Percentiles rank a stretch among this genome's conserved stretches.
phyloP scores from a whole-genome alignment of 2,797 vertebrate genomes.

The Chloroceryle amazona region DNA sequence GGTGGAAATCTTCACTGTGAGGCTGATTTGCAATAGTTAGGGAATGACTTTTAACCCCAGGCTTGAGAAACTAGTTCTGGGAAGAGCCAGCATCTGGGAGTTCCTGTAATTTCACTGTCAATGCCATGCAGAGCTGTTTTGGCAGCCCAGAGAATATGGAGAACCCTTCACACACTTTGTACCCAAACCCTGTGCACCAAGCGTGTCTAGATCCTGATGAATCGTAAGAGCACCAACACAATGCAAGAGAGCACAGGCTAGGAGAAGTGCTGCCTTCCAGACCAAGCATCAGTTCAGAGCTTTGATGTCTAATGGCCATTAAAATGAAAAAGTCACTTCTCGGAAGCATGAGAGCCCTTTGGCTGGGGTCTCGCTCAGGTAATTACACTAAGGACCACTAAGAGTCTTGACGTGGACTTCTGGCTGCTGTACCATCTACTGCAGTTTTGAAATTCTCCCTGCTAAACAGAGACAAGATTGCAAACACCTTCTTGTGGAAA shows the following conservation, averaged over 20 bases:
- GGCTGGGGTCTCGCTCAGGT: background rate
- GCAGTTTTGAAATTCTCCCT: background rate
- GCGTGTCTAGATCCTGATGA: background rate
- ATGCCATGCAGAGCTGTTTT: background rate
- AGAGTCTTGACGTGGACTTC: background rate
- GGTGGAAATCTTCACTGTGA: background rate
- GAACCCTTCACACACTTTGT: accelerated
- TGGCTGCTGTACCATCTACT: background rate
- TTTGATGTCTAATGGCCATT: background rate
- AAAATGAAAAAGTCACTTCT: background rate
- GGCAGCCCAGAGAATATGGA: background rate
- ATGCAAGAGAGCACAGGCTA: background rate
- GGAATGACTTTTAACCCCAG: background rate
- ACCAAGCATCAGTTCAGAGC: background rate
- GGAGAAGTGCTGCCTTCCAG: background rate
- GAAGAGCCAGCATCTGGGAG: background rate
- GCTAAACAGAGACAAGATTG: background rate
- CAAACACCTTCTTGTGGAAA: background rate
- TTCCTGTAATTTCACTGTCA: background rate
- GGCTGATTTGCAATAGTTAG: background rate
- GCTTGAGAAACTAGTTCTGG: background rate
- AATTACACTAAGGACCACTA: background rate
- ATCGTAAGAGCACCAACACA: background rate
- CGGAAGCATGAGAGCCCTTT: background rate
- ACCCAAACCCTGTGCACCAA: background rate